Base-by-base conservation (phyloP, 2,113 vertebrate species). In the Phalacrocorax aristotelis region DNA sequence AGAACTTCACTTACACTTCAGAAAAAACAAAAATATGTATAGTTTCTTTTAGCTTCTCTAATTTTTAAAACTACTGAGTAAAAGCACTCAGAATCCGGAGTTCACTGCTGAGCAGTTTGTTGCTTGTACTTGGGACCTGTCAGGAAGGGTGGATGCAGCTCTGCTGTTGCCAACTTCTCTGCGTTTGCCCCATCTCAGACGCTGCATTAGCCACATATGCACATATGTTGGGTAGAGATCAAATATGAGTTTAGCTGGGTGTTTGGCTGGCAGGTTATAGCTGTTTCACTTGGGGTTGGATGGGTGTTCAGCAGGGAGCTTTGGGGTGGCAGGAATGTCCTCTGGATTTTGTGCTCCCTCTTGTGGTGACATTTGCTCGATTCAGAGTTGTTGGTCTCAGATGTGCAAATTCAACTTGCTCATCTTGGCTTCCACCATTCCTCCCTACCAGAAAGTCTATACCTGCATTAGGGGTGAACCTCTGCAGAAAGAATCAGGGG, bases 291-390 rank as follows among this genome's bases (percentile, higher is more conserved):
- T 36, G 64, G 55, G 13, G 3, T 12, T 8, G 54, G 51, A 13
- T 49, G 70, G 34, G 10, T 40, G 44, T 58, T 51, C n/a, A 70
- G 76, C 64, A 32, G 48, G 62, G 32, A 91, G 40, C 54, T 69
- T 16, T 0, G 6, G 23, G 72, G 10, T 11, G n/a, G 5, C 69
- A 55, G 77, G 27, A 75, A 42, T 23, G 52, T 68, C 72, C 87
- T 82, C 75, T 83, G 91, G 83, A 83, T 96, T 90, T 65, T 91
- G 89, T 97, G 84, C 95, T 91, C 96, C 95, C 89, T 93, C 96
- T 94, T 94, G 95, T 95, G 97, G 93, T 0, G 10, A 40, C 2
- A 1, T 13, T 21, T n/a, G 34, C 69, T 90, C 10, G 1, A 26
- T 57, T 72, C 23, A 16, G 29, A 36, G 29, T 7, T 44, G 44